Base-by-base conservation (phyloP, 2,888 invertebrate species). In the Augochlorella aurata region DNA sequence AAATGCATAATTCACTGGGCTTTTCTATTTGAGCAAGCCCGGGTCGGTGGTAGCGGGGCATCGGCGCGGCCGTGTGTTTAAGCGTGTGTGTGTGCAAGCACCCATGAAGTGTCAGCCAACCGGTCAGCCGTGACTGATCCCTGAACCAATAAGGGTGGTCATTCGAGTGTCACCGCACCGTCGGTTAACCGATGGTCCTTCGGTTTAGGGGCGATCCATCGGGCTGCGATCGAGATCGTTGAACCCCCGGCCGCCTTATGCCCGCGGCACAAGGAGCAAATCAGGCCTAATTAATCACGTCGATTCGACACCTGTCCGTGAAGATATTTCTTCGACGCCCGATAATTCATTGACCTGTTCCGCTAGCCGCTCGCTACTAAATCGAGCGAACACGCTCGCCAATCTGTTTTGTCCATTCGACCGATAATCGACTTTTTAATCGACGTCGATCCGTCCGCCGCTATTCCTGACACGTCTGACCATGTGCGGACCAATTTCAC, bases 61-160 rank as follows among this genome's bases (percentile, higher is more conserved):
- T 1, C 5, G 58, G 10, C 12, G 5, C 54, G 24, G 1, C 5
- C 58, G 21, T 14, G 58, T 12, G 10, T 16, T 12, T 3, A n/a
- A n/a, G n/a, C n/a, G 24, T 24, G 21, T 10, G 74, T 50, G 61
- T 54, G 80, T 79, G 70, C 66, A 70, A 81, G 69, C 69, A 54
- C 38, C 65, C 74, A 38, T 74, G 74, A 79, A 81, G 74, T 79
- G 69, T 81, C 81, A 81, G 80, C 58, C 69, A 58, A 66, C 63
- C 69, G 54, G 69, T 80, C 69, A 65, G 44, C 73, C 74, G 58
- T 81, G 81, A 74, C 80, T 81, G 81, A 81, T 81, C 69, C 69
- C 69, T 80, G 80, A 80, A 74, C 81, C 80, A 81, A 81, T 81
- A 81, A 80, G 81, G 81, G 80, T 79, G 29, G 69, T 73, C 80